Percentiles rank a stretch among this genome's conserved stretches.
Conservation (phyloP, 2,113 vertebrate genomes). For the Tragelaphus strepsiceros region DNA sequence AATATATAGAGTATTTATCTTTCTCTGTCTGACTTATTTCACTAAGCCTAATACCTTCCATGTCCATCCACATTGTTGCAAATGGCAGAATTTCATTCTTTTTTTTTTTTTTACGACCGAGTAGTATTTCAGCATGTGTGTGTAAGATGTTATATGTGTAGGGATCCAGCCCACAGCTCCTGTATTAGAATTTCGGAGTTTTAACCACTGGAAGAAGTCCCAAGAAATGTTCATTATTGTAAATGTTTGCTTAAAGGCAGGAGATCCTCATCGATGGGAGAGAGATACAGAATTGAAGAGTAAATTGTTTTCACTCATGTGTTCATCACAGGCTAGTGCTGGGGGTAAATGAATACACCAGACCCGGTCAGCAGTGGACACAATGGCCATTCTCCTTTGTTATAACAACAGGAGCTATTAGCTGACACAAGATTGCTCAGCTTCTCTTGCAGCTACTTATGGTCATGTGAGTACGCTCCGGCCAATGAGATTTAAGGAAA, state of each 20-base stretch:
- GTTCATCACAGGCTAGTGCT: background rate
- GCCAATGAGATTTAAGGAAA: background rate
- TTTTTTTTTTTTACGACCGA: background rate
- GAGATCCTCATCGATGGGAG: too few relatives aligned
- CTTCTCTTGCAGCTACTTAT: background rate
- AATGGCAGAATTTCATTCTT: background rate
- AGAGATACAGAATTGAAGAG: background rate
- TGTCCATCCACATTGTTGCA: background rate
- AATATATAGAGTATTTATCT: background rate
- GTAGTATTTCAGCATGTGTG: background rate
- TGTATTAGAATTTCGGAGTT: background rate
- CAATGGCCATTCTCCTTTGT: background rate
- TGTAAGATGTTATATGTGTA: background rate
- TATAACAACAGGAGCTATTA: background rate
- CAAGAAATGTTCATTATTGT: background rate
- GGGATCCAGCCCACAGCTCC: background rate
- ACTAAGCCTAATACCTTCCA: background rate
- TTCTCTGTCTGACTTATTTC: background rate
- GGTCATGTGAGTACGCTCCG: background rate
- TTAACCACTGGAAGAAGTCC: background rate
- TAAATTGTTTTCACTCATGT: background rate
- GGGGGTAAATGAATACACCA: background rate
- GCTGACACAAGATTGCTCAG: background rate
- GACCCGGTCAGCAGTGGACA: background rate
- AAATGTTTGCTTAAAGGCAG: background rate